Conservation (phyloP, 1,140 invertebrate genomes). For the Nylanderia fulva region DNA sequence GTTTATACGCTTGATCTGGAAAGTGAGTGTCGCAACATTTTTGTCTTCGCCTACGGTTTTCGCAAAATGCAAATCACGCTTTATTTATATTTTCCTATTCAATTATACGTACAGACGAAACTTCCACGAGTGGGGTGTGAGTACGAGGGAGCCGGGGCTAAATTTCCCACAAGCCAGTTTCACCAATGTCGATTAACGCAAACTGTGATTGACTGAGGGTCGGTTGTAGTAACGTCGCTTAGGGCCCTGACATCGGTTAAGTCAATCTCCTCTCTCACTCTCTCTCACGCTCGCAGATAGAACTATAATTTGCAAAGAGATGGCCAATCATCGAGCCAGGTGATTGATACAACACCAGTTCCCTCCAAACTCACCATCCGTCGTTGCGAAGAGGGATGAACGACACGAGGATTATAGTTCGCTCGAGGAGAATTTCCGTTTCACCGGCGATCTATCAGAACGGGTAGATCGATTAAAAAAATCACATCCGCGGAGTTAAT, state of each 20-base stretch:
- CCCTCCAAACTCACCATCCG: not conserved
- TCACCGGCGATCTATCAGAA: not conserved
- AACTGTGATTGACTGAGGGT: slow-evolving; percentile 56
- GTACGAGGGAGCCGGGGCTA: not conserved
- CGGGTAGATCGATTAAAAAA: not conserved
- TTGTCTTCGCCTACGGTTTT: not conserved
- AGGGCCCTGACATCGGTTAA: slow-evolving; percentile 45
- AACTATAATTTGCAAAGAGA: slow-evolving; percentile 48
- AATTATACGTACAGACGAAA: not conserved
- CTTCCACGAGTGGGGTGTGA: not conserved
- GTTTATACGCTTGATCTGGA: not conserved
- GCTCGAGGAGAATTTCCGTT: not conserved
- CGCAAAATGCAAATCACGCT: not conserved
- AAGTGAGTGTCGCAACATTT: not conserved
- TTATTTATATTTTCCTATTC: not conserved
- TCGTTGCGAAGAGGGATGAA: slow-evolving; percentile 3
- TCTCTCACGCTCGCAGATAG: slow-evolving; percentile 7
- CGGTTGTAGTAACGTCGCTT: slow-evolving; percentile 41
- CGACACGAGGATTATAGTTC: slow-evolving; percentile 19
- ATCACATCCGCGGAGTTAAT: not conserved
- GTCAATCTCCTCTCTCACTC: slow-evolving; percentile 48
- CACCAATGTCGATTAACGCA: slow-evolving; percentile 54
- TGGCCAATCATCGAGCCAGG: slow-evolving; percentile 24
- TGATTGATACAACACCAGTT: slow-evolving; percentile 47
- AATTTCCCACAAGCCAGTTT: slow-evolving; percentile 41